These are phyloP conservation scores for Dusona sp. DNA, from an alignment of 2,888 invertebrate species.

Conservation along the genomic window DNA sequence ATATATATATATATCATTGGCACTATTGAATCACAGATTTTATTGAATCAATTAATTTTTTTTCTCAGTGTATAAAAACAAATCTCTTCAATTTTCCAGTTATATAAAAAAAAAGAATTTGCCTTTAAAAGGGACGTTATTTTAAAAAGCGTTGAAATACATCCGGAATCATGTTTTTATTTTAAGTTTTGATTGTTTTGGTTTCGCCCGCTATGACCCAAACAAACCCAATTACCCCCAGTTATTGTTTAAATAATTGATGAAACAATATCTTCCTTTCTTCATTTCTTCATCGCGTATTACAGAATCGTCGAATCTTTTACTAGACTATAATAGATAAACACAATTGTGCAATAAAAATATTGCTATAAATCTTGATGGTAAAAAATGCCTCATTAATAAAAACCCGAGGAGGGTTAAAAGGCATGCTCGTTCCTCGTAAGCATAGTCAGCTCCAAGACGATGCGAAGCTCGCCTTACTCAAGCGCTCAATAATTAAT, in stretches of 20 bases:
- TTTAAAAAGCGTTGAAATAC: neutral
- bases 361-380: slow-evolving; percentile 11
- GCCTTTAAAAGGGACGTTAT: neutral
- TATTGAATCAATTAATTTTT: no score
- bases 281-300: neutral
- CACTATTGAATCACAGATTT: no score
- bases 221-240: no score
- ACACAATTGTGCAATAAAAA: neutral
- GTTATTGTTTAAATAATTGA: neutral
- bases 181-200: neutral
- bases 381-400: slow-evolving; percentile 15
- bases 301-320: neutral
- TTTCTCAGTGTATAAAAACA: no score
- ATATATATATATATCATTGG: no score
- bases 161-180: neutral
- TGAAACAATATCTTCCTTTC: neutral
- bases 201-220: neutral
- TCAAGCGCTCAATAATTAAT: slow-evolving; percentile 63
- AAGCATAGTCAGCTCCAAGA: slow-evolving; percentile 14
- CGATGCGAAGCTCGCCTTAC: slow-evolving; percentile 38
- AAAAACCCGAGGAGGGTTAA: slow-evolving; percentile 23
- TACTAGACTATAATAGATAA: neutral
- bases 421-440: slow-evolving; percentile 22
- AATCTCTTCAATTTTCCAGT: neutral
- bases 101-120: neutral